Evolutionary conservation across 2,113 vertebrate genomes (phyloP).

Genomic region (Nipponia nippon): DNA sequence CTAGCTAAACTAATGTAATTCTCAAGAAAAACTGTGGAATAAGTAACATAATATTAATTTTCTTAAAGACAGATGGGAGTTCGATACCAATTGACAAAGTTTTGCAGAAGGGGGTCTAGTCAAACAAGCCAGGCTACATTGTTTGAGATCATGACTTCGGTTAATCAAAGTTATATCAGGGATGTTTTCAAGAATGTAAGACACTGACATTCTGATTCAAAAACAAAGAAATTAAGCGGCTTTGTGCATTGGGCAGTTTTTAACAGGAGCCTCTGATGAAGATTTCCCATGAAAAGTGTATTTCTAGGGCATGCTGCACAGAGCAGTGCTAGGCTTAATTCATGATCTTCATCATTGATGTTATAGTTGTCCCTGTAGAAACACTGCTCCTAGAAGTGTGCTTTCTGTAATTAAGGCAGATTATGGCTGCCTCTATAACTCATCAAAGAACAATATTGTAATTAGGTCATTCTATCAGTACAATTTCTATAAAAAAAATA

Average conservation of each 20-base stretch:
- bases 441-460: not conserved
- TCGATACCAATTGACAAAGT: not conserved
- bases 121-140: not conserved
- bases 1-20: not conserved
- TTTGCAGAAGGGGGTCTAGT: not conserved
- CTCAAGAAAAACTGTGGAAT: not conserved
- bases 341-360: not conserved
- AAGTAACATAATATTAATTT: not conserved
- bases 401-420: not conserved
- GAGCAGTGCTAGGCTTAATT: not conserved
- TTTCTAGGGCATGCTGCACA: not conserved
- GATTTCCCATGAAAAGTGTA: not conserved
- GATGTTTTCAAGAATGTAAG: not conserved
- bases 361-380: not conserved
- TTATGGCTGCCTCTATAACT: not conserved
- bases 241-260: not conserved
- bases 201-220: not conserved
- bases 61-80: not conserved
- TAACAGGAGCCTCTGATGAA: not conserved
- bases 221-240: not conserved
- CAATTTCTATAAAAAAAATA: not conserved
- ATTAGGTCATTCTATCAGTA: not conserved
- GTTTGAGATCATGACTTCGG: not conserved
- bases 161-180: not conserved
- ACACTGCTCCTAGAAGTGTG: not conserved